Conservation (phyloP, 2,888 invertebrate species). For the Pyrgus malvae region DNA sequence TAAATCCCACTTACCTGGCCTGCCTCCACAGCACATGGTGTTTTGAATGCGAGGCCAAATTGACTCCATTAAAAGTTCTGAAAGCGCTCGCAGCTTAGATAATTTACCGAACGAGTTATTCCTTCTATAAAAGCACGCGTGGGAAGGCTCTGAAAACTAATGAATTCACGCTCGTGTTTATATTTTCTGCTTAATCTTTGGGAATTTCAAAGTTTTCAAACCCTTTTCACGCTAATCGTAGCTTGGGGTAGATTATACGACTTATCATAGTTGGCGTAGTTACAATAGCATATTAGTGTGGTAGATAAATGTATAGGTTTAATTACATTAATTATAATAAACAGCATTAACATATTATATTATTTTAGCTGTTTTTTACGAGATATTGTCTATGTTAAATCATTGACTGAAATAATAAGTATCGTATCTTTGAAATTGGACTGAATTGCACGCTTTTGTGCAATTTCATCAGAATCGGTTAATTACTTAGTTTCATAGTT, state of each 20-base stretch:
- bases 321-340: too few species aligned
- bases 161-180: slow-evolving; percentile 65
- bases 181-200: slow-evolving; percentile 33
- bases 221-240: slow-evolving; percentile 4
- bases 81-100: slow-evolving; percentile 78
- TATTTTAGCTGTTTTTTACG: too few species aligned
- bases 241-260: neutral
- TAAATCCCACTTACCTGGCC: slow-evolving; percentile 65
- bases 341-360: too few species aligned
- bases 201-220: neutral
- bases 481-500: too few species aligned
- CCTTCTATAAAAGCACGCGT: slow-evolving; percentile 67
- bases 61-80: slow-evolving; percentile 81
- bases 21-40: slow-evolving; percentile 50
- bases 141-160: slow-evolving; percentile 64
- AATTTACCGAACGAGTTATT: slow-evolving; percentile 76
- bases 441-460: too few species aligned
- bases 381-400: too few species aligned
- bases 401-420: too few species aligned
- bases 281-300: neutral
- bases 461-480: too few species aligned
- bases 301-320: too few species aligned
- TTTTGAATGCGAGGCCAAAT: slow-evolving; percentile 78
- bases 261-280: neutral
- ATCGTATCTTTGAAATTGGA: too few species aligned